phyloP scores from a whole-genome alignment of 2,113 vertebrate species.

The Chascanopsetta lugubris region DNA sequence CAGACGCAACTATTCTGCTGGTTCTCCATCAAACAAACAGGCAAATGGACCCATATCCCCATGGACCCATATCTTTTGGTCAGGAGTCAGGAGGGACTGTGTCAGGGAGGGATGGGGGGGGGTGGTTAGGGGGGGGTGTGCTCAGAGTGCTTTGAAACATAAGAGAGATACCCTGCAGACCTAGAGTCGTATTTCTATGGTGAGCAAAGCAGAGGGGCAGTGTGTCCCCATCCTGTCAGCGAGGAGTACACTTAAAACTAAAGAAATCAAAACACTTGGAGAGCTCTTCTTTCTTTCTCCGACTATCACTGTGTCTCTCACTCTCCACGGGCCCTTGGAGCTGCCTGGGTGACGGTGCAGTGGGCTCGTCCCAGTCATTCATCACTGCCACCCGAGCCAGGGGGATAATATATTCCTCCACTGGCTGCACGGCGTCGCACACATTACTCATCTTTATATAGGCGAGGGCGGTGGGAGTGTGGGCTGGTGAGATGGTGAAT shows the following conservation, averaged over 20 bases:
- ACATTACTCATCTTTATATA: constrained; percentile 69
- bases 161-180: constrained; percentile 31
- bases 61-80: constrained; percentile 19
- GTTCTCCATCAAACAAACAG: constrained; percentile 47
- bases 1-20: constrained; percentile 19
- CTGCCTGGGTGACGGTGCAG: constrained; percentile 58
- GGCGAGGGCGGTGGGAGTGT: constrained; percentile 5
- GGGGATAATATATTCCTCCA: constrained; percentile 65
- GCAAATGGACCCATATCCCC: constrained; percentile 24
- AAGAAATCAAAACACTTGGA: constrained; percentile 44
- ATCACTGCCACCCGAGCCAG: constrained; percentile 65
- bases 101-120: not conserved
- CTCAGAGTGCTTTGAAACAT: not conserved
- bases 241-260: constrained; percentile 50
- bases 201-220: constrained; percentile 19
- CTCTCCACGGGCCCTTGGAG: constrained; percentile 19
- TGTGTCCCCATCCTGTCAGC: constrained; percentile 44
- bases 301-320: not conserved
- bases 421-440: constrained; percentile 23
- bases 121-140: not conserved
- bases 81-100: not conserved
- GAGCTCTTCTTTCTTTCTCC: constrained; percentile 16
- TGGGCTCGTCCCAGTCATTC: constrained; percentile 52
- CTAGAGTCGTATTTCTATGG: constrained; percentile 24
- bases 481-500: not conserved